A percentile compares a stretch with the other conserved stretches of the same genome.
Evolutionary conservation across 2,888 invertebrate species (phyloP).

Genomic region (Andricus quercusramuli): DNA sequence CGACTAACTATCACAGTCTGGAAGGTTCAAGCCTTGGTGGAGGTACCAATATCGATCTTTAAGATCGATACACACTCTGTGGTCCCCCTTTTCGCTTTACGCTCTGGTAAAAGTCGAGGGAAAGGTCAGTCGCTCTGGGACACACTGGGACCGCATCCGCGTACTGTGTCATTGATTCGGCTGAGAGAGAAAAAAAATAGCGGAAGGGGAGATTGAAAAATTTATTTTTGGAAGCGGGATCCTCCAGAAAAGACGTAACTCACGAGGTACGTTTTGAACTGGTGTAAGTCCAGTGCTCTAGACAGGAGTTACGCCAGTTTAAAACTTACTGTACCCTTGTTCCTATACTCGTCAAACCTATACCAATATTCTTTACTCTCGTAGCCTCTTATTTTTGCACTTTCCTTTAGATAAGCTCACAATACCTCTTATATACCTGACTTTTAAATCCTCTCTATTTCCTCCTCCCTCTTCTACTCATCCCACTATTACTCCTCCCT

Average conservation of each 20-base stretch:
- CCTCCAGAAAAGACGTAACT: background rate
- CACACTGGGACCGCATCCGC: slow-evolving; percentile 24
- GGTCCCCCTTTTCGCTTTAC: slow-evolving; percentile 27
- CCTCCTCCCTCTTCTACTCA: too few relatives aligned
- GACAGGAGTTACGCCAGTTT: too few relatives aligned
- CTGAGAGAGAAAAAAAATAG: background rate
- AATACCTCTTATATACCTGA: too few relatives aligned
- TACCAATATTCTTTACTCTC: too few relatives aligned
- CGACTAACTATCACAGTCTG: slow-evolving; percentile 15
- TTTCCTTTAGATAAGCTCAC: too few relatives aligned
- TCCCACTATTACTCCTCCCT: too few relatives aligned
- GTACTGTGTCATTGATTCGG: slow-evolving; percentile 6
- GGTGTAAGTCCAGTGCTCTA: too few relatives aligned
- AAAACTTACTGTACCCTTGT: too few relatives aligned
- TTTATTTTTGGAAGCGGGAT: background rate
- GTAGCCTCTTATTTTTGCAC: too few relatives aligned
- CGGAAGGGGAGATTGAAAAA: background rate
- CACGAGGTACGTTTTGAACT: too few relatives aligned
- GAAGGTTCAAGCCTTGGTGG: background rate
- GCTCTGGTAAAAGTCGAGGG: slow-evolving; percentile 25
- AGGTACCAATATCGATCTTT: slow-evolving; percentile 19
- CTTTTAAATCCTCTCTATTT: too few relatives aligned
- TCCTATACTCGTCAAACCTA: too few relatives aligned
- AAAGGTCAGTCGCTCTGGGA: slow-evolving; percentile 31
- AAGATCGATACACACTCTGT: background rate